Percentiles rank a stretch among this genome's conserved stretches.
These are phyloP conservation scores for Drosophila flavopinicola DNA, from an alignment of 2,888 invertebrate species.

Conservation along the genomic window DNA sequence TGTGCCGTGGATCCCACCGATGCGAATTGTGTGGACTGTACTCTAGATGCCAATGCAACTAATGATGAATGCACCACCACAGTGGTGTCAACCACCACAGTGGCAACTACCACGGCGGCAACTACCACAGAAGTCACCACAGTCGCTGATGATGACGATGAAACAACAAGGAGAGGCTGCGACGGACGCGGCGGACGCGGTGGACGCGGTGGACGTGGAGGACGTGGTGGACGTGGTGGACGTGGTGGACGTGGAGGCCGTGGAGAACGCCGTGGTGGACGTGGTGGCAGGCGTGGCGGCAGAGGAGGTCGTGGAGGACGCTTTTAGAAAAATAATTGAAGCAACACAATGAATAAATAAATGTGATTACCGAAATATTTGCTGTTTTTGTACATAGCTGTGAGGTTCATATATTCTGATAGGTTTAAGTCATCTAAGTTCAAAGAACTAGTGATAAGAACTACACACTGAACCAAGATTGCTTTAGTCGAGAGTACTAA, in stretches of 20 bases:
- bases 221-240: no score
- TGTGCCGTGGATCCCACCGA: constrained; percentile 7
- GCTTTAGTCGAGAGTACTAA: no score
- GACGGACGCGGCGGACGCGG: background rate
- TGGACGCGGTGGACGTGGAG: background rate
- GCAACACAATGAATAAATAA: background rate
- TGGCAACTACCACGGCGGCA: background rate
- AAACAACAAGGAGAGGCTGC: background rate
- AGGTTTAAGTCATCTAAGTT: no score
- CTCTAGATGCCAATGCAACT: background rate
- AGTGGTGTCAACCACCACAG: background rate
- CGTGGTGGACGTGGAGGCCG: background rate
- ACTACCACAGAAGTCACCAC: background rate
- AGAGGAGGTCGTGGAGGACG: constrained; percentile 1
- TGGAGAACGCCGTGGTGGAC: background rate
- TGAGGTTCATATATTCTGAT: no score
- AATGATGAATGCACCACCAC: constrained; percentile 2
- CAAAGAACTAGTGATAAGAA: no score
- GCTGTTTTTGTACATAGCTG: background rate
- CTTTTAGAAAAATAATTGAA: background rate
- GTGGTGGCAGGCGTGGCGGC: background rate
- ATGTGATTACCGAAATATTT: background rate
- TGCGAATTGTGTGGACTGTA: constrained; percentile 15
- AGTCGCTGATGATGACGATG: background rate
- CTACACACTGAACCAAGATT: no score